Evolutionary conservation across 2,113 vertebrate species (phyloP), one percentile per base, ranked within the genome.

Genomic region (Chascanopsetta lugubris): DNA sequence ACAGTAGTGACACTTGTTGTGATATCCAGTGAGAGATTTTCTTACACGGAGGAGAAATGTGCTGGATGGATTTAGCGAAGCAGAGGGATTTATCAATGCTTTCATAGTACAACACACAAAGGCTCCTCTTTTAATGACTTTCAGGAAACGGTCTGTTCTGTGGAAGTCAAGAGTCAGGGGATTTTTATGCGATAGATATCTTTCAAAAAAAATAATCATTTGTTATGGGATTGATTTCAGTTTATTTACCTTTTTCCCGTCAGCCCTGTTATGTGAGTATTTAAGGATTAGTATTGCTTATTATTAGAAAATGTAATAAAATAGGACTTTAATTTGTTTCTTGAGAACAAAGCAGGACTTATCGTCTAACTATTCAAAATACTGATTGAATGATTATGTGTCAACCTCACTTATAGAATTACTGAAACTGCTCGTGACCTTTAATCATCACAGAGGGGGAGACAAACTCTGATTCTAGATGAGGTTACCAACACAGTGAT

Each of bases 1-100:
- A 71, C 68, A 63, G 51, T 64, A 63, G 51, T 17, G 9, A 42
- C 65, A 43, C 29, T 75, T 65, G 48, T 57, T 36, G 38, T 50
- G 61, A 26, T 46, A 58, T 56, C 22, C 60, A 55, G 18, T 0
- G 21, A 51, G 34, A 36, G 32, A 60, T 15, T 45, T 26, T 38
- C 32, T 22, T 21, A 55, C 54, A 46, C 0, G 62, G 60, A 59
- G 24, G 63, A 57, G 38, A 65, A 61, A 66, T 32, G 50, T 8
- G 25, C 54, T 64, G 27, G 21, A 43, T 51, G 38, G 53, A 62
- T 38, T 67, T n/a, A 59, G 25, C 15, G 24, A 65, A 22, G 24
- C 32, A 26, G 22, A 18, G 32, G 46, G 27, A 40, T 56, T n/a
- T 54, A 72, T 18, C 2, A 2, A 8, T 55, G 11, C 29, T 42